Conservation (phyloP, 2,888 invertebrate genomes). For the Adineta ricciae region DNA sequence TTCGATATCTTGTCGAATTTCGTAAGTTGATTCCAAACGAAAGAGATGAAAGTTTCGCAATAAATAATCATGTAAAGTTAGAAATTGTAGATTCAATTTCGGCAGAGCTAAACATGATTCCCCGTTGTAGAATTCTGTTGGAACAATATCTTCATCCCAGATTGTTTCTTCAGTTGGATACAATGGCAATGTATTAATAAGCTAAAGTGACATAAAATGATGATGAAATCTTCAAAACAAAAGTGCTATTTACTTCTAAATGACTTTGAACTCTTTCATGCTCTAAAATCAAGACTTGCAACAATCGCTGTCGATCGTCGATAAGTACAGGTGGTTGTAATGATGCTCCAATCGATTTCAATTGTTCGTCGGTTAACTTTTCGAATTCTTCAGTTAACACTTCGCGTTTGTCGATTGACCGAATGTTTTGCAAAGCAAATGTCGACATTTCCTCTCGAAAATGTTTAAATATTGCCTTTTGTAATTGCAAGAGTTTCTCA, state of each 20-base stretch:
- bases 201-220: too few relatives aligned
- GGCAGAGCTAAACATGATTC: constrained; percentile 69
- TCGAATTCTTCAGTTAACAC: constrained; percentile 74
- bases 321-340: constrained; percentile 16
- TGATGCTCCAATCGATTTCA: constrained; percentile 27
- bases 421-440: constrained; percentile 84
- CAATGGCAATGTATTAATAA: constrained; percentile 85
- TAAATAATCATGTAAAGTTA: constrained; percentile 93
- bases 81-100: constrained; percentile 90
- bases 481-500: constrained; percentile 76
- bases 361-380: constrained; percentile 56
- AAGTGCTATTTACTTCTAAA: constrained; percentile 31
- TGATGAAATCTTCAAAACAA: too few relatives aligned
- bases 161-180: constrained; percentile 95
- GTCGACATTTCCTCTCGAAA: constrained; percentile 69
- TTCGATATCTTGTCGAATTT: constrained; percentile 90
- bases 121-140: constrained; percentile 65
- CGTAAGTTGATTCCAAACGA: constrained; percentile 91
- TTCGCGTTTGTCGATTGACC: constrained; percentile 80
- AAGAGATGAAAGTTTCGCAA: constrained; percentile 93
- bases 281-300: constrained; percentile 8
- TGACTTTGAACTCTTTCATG: background rate
- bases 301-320: constrained; percentile 23
- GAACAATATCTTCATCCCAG: constrained; percentile 98
- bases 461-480: constrained; percentile 52